phyloP scores from a whole-genome alignment of 2,797 vertebrate species.

The Poecilia wingei region DNA sequence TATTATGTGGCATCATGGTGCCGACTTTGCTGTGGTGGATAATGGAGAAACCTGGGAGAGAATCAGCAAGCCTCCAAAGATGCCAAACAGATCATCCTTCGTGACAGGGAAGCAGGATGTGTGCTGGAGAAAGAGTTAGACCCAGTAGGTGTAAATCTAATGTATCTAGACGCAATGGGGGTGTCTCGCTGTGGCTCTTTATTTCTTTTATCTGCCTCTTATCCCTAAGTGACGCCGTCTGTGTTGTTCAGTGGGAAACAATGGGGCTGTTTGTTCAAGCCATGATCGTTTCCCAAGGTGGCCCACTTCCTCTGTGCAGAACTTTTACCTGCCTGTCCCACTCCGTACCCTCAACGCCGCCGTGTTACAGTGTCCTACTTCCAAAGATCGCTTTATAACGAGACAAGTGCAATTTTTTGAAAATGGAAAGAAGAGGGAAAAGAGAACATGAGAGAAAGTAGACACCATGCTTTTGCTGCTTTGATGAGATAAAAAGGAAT shows the following conservation, averaged over 20 bases:
- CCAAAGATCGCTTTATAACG: conserved; percentile 57
- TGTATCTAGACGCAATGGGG: conserved; percentile 41
- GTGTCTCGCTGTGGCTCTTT: conserved; percentile 11
- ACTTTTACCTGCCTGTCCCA: conserved; percentile 49
- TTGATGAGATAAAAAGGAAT: conserved; percentile 81
- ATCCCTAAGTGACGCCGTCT: conserved; percentile 47
- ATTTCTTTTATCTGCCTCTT: conserved; percentile 39
- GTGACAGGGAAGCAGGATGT: conserved; percentile 52
- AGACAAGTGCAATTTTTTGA: conserved; percentile 15
- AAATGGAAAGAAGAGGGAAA: conserved; percentile 11
- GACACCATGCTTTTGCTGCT: conserved; percentile 54
- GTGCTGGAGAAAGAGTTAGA: conserved; percentile 48
- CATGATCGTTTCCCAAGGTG: conserved; percentile 33
- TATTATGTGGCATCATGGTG: conserved; percentile 66
- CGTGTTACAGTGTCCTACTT: conserved; percentile 62
- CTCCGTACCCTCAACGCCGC: conserved; percentile 23
- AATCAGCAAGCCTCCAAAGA: conserved; percentile 52
- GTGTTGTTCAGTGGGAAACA: conserved; percentile 34
- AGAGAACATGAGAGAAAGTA: conserved; percentile 35
- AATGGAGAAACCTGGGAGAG: conserved; percentile 58
- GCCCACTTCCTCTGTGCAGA: conserved; percentile 29
- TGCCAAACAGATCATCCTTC: conserved; percentile 67
- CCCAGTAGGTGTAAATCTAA: conserved; percentile 59
- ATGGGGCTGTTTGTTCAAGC: conserved; percentile 45
- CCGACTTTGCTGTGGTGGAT: conserved; percentile 57